These are phyloP conservation scores for Ariopsis seemanni DNA, from an alignment of 2,113 vertebrate genomes.

Conservation along the genomic window DNA sequence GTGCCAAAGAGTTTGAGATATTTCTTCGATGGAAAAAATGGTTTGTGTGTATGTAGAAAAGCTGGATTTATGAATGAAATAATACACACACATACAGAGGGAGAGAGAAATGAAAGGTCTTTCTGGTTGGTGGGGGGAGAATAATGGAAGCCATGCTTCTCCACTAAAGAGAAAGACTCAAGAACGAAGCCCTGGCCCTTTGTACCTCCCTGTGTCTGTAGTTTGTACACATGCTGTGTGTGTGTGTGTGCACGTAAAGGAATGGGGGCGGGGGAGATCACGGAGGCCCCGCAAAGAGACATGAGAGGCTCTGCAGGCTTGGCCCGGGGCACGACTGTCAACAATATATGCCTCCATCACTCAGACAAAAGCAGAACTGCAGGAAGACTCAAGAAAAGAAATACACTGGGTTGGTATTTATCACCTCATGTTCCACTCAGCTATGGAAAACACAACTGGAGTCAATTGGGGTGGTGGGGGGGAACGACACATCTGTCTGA, in stretches of 20 bases:
- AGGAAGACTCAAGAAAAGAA: slow-evolving; percentile 29
- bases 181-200: slow-evolving; percentile 49
- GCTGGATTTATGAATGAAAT: slow-evolving; percentile 54
- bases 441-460: neutral
- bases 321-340: slow-evolving; percentile 70
- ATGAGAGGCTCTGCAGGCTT: slow-evolving; percentile 66
- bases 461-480: neutral
- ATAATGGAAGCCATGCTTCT: slow-evolving; percentile 43
- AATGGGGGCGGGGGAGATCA: slow-evolving; percentile 56
- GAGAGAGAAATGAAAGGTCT: slow-evolving; percentile 39
- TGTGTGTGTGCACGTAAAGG: slow-evolving; percentile 42
- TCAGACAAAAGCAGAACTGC: slow-evolving; percentile 53
- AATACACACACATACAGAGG: slow-evolving; percentile 37
- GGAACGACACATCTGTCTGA: neutral
- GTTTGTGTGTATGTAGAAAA: neutral
- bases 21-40: neutral
- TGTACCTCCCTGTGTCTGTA: slow-evolving; percentile 55
- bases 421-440: slow-evolving; percentile 2
- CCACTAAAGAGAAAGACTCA: slow-evolving; percentile 30
- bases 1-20: neutral
- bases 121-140: slow-evolving; percentile 26
- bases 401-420: neutral
- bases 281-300: slow-evolving; percentile 64
- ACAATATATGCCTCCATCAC: slow-evolving; percentile 68
- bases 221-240: slow-evolving; percentile 56